Base-by-base conservation (phyloP, 2,888 invertebrate species). In the Amphipyra tragopoginis region DNA sequence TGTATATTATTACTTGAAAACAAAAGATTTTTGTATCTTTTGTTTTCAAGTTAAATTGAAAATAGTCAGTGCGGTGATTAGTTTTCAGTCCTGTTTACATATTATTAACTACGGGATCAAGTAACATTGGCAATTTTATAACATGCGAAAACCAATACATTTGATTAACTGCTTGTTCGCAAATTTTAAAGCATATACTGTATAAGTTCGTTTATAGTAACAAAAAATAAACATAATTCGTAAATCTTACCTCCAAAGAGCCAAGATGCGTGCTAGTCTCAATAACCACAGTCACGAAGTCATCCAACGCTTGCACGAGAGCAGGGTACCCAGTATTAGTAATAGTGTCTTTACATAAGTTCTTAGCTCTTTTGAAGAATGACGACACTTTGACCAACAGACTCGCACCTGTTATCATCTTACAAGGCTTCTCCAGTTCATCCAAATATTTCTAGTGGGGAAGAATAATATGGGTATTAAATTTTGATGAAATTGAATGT, bases 211-310 rank as follows among this genome's bases (percentile, higher is more conserved):
- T 21, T 3, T 3, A 21, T 2, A 21, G 7, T 0, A 15, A 0
- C 1, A 13, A 33, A 3, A 6, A 10, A 29, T 3, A 4, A 7
- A 14, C 1, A n/a, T 38, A 11, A 21, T 11, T 44, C 6, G 5
- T 6, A 29, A 51, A 2, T 21, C 84, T 85, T 86, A 96, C 96
- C 86, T 97, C 96, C 69, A 97, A 89, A 43, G 95, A 93, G 56
- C 96, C 96, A 54, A 98, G 92, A 84, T 97, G 96, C 15, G 96
- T 95, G 78, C 96, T 96, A 0, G 96, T 96, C 77, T 96, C 96
- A 60, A 97, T 96, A 53, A 97, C 95, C 26, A 95, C 94, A 0
- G 95, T 95, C 2, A 97, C 95, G 57, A 97, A 95, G 52, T 95
- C 95, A 73, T 98, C 97, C 50, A 98, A 84, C 0, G 93, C 95